Percentiles rank a stretch among this genome's conserved stretches.
These are phyloP conservation scores for Scalopus aquaticus DNA, from an alignment of 2,113 vertebrate species.

Conservation along the genomic window DNA sequence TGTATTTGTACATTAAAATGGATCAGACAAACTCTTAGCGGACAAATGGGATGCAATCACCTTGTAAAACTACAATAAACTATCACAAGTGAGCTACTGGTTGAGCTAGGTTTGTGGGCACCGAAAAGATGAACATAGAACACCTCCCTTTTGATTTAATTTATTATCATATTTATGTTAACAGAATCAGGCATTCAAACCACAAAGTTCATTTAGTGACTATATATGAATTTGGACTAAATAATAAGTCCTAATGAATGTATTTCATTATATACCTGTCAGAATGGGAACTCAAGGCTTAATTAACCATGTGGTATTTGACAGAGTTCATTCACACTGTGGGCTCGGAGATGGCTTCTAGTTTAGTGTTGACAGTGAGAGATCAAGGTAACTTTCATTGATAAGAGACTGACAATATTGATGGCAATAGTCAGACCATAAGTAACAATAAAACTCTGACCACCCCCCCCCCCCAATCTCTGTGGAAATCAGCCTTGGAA, in stretches of 20 bases:
- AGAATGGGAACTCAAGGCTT: not conserved
- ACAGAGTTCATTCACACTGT: not conserved
- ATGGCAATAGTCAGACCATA: not conserved
- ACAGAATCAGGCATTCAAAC: not conserved
- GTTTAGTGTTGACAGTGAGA: not conserved
- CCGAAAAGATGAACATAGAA: not conserved
- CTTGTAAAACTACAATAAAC: not conserved
- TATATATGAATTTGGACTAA: not conserved
- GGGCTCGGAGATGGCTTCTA: not conserved
- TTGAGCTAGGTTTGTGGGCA: not conserved
- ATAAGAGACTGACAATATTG: not conserved
- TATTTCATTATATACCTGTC: no score
- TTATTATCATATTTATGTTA: not conserved
- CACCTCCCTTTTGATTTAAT: not conserved
- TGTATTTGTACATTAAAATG: not conserved
- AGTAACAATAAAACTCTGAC: not conserved
- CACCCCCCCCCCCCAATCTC: no score
- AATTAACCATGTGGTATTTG: not conserved
- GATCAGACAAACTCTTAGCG: not conserved
- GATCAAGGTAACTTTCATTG: not conserved
- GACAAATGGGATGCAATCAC: not conserved
- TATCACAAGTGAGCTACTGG: accelerated
- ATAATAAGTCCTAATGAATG: not conserved
- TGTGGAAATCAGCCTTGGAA: not conserved
- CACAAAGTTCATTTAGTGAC: not conserved